Base-by-base conservation (phyloP, 1,140 invertebrate species). In the Samia ricini region DNA sequence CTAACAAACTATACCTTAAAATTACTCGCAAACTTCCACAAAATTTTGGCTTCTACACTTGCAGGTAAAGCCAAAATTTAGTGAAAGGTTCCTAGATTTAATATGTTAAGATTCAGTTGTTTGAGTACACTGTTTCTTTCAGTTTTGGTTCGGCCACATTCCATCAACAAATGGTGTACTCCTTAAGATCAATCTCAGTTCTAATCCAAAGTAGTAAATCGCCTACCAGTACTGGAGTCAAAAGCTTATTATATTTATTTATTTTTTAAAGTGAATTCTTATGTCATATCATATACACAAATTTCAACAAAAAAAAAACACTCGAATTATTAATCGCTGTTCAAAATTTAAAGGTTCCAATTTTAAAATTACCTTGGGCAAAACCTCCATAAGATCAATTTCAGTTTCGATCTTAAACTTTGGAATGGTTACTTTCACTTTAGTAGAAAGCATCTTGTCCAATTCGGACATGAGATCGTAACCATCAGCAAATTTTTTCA, bases 391-490 rank as follows among this genome's bases (percentile, higher is more conserved):
- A 4, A 89, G 60, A 56, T 89, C 81, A 18, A 88, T 85, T 61
- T 85, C 81, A 2, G 85, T 85, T 72, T 91, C 89, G 24, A 91
- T 87, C 68, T 91, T 90, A 66, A 91, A 91, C 72, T 89, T 91
- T 12, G 90, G 90, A 23, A 91, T 60, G 52, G 78, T 77, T 19
- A 86, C 83, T 60, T 81, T 76, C 1, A 89, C 86, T 69, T 86
- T 88, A 8, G 77, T 88, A 59, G 79, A 64, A 71, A 63, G 62
- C 85, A 84, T 81, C 3, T 76, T 79, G 3, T 77, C 67, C 7
- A 87, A 5, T 10, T 85, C 82, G 0, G 64, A 56, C 62, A 85
- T 51, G 0, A 88, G 69, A 52, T 87, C 77, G 60, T 79, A 74
- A 0, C 80, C 86, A 15, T 60, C 70, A 0, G 82, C 83, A 33